Evolutionary conservation across 2,888 invertebrate genomes (phyloP).

Genomic region (Gymnoscelis rufifasciata): DNA sequence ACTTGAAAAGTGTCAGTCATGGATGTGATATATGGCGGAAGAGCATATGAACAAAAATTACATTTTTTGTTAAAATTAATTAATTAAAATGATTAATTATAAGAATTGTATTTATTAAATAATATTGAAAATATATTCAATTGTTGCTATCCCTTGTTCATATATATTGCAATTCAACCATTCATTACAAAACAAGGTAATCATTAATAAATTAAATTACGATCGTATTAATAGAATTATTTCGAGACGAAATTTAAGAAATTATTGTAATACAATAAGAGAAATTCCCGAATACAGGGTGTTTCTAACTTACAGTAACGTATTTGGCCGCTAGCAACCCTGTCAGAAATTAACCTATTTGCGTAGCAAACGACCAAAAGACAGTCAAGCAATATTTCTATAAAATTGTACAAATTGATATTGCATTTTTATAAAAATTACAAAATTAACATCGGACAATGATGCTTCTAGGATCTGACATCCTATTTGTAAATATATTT

Average conservation of each 20-base stretch:
- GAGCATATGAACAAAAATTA: too few species aligned
- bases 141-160: too few species aligned
- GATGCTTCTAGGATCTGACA: neutral
- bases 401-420: constrained; percentile 2
- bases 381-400: constrained; percentile 17
- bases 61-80: neutral
- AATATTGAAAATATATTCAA: too few species aligned
- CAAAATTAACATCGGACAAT: neutral
- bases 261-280: neutral
- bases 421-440: neutral
- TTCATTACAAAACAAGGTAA: too few species aligned
- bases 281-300: constrained; percentile 5
- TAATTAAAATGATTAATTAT: neutral
- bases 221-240: constrained; percentile 27
- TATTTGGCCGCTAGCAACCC: constrained; percentile 17
- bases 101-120: neutral
- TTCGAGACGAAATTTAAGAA: constrained; percentile 20
- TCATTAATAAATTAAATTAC: too few species aligned
- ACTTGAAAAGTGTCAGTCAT: constrained; percentile 50
- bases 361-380: constrained; percentile 20
- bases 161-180: too few species aligned
- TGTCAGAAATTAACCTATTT: constrained; percentile 11
- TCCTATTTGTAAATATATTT: too few species aligned
- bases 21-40: constrained; percentile 27
- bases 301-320: constrained; percentile 3